A percentile compares a stretch with the other conserved stretches of the same genome.
Evolutionary conservation across 2,797 vertebrate species (phyloP).

Genomic region (Calcarius lapponicus): DNA sequence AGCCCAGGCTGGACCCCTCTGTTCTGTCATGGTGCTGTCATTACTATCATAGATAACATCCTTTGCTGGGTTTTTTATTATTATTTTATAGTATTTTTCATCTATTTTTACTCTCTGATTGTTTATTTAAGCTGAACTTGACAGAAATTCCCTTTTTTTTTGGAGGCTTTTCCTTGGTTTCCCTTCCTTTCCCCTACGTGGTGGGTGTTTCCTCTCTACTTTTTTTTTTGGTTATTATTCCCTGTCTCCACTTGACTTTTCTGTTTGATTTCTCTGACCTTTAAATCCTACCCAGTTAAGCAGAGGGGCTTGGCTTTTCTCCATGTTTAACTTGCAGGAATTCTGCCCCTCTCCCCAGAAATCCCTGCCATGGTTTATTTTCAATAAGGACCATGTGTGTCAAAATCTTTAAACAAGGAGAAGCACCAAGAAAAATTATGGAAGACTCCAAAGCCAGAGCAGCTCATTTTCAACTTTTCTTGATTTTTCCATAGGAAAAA

Average conservation of each 20-base stretch:
- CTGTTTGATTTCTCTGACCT: conserved; percentile 36
- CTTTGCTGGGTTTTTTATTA: not conserved
- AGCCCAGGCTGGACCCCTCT: not conserved
- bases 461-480: not conserved
- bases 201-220: not conserved
- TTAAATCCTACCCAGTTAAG: not conserved
- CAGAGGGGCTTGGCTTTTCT: not conserved
- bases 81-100: not conserved
- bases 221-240: not conserved
- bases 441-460: not conserved
- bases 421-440: not conserved
- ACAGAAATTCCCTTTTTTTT: not conserved
- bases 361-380: not conserved
- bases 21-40: not conserved
- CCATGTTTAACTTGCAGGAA: not conserved
- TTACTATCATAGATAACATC: not conserved
- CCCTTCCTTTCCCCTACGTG: not conserved
- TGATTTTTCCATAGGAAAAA: not conserved
- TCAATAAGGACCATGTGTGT: not conserved
- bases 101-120: not conserved
- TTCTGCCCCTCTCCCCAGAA: not conserved
- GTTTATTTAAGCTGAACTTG: not conserved
- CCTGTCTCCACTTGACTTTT: conserved; percentile 14
- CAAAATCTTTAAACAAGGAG: not conserved
- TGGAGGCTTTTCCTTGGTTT: not conserved